Evolutionary conservation across 30 jellyfish, hydroid and myxozoan genomes (phyloP).

Genomic region (Cassiopea andromeda): DNA sequence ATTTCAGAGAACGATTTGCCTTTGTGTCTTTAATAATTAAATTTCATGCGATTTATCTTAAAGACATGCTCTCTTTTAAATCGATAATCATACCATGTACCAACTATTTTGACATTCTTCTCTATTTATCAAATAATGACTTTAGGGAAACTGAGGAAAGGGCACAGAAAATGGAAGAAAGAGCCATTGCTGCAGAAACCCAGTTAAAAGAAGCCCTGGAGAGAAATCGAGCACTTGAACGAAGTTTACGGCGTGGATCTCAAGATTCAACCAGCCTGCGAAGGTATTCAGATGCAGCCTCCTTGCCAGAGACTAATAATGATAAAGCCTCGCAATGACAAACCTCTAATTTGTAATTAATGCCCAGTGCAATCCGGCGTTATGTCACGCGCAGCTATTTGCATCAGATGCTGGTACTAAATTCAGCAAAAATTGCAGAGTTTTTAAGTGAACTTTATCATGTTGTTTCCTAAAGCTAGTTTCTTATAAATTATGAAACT

Average conservation of each 20-base stretch:
- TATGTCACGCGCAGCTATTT: neutral
- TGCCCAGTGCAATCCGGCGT: neutral
- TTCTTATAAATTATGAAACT: neutral
- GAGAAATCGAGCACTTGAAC: slow-evolving; percentile 79
- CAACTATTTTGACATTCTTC: too few species aligned
- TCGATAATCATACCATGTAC: too few species aligned
- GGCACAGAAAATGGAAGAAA: slow-evolving; percentile 72
- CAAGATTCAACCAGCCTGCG: slow-evolving; percentile 33
- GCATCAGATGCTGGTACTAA: neutral
- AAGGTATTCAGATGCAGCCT: slow-evolving; percentile 1
- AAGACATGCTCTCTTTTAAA: too few species aligned
- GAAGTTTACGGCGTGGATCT: slow-evolving; percentile 60
- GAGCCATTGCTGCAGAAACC: slow-evolving; percentile 78
- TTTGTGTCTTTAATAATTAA: too few species aligned
- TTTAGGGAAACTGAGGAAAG: slow-evolving; percentile 82
- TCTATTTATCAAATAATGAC: too few species aligned
- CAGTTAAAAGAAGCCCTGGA: slow-evolving; percentile 73
- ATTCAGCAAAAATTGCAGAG: neutral
- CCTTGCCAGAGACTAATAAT: slow-evolving; percentile 11
- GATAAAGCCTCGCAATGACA: slow-evolving; percentile 3
- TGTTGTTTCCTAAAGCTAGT: neutral
- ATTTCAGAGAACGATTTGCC: too few species aligned
- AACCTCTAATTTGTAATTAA: neutral
- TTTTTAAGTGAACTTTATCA: neutral
- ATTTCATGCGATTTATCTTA: too few species aligned